Conservation (phyloP, 2,113 vertebrate genomes). For the Dascyllus trimaculatus region DNA sequence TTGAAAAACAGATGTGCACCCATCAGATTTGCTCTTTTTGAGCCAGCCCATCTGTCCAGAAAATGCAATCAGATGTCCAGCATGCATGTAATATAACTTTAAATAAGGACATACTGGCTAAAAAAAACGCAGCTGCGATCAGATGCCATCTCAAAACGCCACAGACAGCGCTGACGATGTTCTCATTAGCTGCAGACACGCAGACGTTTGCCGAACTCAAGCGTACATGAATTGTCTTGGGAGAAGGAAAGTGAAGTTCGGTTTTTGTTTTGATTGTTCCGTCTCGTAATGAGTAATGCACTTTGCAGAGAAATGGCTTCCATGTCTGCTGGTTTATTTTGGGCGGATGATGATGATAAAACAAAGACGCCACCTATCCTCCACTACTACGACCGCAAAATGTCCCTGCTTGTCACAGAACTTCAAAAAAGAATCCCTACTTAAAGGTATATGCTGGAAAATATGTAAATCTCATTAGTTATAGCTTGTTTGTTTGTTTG, state of each 20-base stretch:
- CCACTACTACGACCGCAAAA: slow-evolving; percentile 4
- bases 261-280: slow-evolving; percentile 12
- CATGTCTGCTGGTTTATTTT: slow-evolving; percentile 34
- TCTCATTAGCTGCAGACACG: slow-evolving; percentile 2
- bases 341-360: slow-evolving; percentile 15
- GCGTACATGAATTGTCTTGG: background rate
- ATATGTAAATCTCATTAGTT: slow-evolving; percentile 38
- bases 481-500: slow-evolving; percentile 22
- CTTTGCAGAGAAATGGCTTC: background rate
- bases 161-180: background rate
- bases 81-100: slow-evolving; percentile 10
- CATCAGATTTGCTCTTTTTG: slow-evolving; percentile 31
- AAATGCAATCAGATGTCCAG: slow-evolving; percentile 22
- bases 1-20: slow-evolving; percentile 55
- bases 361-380: slow-evolving; percentile 7
- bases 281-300: slow-evolving; percentile 22
- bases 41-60: slow-evolving; percentile 28
- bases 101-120: background rate
- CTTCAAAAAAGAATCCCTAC: background rate
- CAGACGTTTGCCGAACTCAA: background rate
- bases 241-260: slow-evolving; percentile 5
- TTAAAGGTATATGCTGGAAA: background rate
- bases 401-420: background rate
- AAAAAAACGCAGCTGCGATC: background rate
- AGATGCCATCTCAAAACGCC: background rate